Percentiles rank a stretch among this genome's conserved stretches.
phyloP scores from a whole-genome alignment of 2,888 invertebrate species.

The Chrysodeixis includens region DNA sequence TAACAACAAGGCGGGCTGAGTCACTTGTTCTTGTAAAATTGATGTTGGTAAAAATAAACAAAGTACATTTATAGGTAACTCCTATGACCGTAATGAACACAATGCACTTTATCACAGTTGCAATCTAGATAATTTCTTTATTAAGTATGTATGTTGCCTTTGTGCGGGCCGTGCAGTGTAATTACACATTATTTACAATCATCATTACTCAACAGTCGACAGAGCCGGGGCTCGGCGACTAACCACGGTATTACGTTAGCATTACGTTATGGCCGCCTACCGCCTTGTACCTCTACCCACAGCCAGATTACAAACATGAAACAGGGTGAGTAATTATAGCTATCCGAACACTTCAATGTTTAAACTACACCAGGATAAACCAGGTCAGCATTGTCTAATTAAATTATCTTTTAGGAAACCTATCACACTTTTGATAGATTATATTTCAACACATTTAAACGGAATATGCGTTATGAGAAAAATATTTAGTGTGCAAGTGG shows the following conservation, averaged over 20 bases:
- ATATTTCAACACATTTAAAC: constrained; percentile 48
- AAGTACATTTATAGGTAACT: constrained; percentile 6
- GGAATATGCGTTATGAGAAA: constrained; percentile 66
- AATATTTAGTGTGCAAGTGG: constrained; percentile 68
- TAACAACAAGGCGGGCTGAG: constrained; percentile 4
- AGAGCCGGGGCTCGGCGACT: constrained; percentile 54
- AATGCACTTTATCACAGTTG: constrained; percentile 34
- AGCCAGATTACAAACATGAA: constrained; percentile 28
- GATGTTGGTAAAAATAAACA: constrained; percentile 1
- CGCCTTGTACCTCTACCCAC: constrained; percentile 48
- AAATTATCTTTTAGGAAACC: constrained; percentile 20
- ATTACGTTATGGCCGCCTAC: constrained; percentile 53
- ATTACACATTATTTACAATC: constrained; percentile 73
- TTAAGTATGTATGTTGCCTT: constrained; percentile 53
- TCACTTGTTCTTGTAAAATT: neutral
- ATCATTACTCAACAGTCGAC: constrained; percentile 72
- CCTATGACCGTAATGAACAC: constrained; percentile 28
- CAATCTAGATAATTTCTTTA: constrained; percentile 55
- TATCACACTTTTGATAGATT: constrained; percentile 31
- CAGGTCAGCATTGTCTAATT: constrained; percentile 27
- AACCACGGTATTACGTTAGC: constrained; percentile 67
- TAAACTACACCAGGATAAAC: constrained; percentile 32
- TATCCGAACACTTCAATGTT: constrained; percentile 34
- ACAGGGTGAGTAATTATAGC: constrained; percentile 41
- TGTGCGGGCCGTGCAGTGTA: constrained; percentile 57